These are phyloP conservation scores for Campylomormyrus tamandua DNA, from an alignment of 2,113 vertebrate genomes.

Conservation along the genomic window DNA sequence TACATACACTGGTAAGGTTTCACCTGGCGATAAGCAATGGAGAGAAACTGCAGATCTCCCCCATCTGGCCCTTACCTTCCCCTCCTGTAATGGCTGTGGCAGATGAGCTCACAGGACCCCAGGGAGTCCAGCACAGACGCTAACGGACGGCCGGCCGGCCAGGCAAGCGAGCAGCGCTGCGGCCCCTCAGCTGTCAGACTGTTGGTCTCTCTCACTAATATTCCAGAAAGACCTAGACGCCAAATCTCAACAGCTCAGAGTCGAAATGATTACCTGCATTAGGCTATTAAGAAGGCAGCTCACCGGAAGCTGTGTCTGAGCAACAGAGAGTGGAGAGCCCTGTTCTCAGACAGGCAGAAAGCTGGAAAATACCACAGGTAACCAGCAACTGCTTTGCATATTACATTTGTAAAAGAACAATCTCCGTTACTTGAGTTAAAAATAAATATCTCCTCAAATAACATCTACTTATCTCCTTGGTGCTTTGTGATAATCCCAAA, in stretches of 20 bases:
- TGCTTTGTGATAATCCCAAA: not conserved
- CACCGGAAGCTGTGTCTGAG: not conserved
- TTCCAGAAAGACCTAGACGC: not conserved
- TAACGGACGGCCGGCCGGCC: not conserved
- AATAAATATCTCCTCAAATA: not conserved
- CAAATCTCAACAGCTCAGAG: not conserved
- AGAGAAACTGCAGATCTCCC: not conserved
- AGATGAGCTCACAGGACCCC: not conserved
- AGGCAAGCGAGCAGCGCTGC: not conserved
- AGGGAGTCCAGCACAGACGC: not conserved
- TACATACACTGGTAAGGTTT: not conserved
- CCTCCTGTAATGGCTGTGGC: constrained; percentile 1
- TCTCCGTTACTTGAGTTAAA: not conserved
- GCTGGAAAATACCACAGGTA: not conserved
- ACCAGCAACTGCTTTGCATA: not conserved
- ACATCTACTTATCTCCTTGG: not conserved
- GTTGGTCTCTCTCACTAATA: not conserved
- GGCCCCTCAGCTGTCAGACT: not conserved
- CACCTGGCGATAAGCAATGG: not conserved
- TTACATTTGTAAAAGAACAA: not conserved
- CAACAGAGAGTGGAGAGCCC: not conserved
- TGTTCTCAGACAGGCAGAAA: not conserved
- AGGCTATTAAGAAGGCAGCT: not conserved
- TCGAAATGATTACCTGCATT: not conserved
- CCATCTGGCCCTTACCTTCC: not conserved